A percentile compares a stretch with the other conserved stretches of the same genome.
Evolutionary conservation across 2,888 invertebrate genomes (phyloP).

Genomic region (Phyllotreta striolata): DNA sequence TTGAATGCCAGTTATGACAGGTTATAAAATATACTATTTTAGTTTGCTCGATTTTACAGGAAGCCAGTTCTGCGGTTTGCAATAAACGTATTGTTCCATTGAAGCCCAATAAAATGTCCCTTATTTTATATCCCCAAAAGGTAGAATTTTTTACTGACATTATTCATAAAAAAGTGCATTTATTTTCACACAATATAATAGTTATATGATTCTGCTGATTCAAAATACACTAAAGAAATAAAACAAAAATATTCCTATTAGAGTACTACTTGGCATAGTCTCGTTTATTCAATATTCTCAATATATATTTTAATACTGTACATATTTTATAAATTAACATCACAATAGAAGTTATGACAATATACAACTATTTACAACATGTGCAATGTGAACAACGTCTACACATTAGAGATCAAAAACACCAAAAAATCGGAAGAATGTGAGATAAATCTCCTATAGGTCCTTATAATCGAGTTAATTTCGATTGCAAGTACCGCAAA

Average conservation of each 20-base stretch:
- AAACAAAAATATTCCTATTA: neutral
- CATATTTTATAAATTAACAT: conserved; percentile 39
- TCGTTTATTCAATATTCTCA: conserved; percentile 8
- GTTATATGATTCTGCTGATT: neutral
- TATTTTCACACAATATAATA: neutral
- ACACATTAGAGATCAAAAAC: conserved; percentile 20
- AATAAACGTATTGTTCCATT: neutral
- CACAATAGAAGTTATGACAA: conserved; percentile 37
- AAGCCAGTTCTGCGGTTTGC: conserved; percentile 11
- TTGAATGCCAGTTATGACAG: conserved; percentile 22
- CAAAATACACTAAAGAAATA: neutral
- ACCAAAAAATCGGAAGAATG: conserved; percentile 15
- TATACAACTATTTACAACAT: conserved; percentile 35
- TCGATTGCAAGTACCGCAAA: too few relatives aligned
- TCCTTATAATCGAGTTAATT: too few relatives aligned
- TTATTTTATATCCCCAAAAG: too few relatives aligned
- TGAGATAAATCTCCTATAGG: neutral
- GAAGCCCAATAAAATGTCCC: too few relatives aligned
- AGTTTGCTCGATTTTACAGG: neutral
- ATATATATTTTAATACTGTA: conserved; percentile 40
- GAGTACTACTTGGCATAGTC: neutral
- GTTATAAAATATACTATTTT: conserved; percentile 21
- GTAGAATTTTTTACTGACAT: too few relatives aligned
- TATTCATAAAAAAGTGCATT: too few relatives aligned
- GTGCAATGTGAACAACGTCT: too few relatives aligned